These are phyloP conservation scores for Macquaria ambigua DNA, from an alignment of 2,113 vertebrate genomes.

Conservation along the genomic window DNA sequence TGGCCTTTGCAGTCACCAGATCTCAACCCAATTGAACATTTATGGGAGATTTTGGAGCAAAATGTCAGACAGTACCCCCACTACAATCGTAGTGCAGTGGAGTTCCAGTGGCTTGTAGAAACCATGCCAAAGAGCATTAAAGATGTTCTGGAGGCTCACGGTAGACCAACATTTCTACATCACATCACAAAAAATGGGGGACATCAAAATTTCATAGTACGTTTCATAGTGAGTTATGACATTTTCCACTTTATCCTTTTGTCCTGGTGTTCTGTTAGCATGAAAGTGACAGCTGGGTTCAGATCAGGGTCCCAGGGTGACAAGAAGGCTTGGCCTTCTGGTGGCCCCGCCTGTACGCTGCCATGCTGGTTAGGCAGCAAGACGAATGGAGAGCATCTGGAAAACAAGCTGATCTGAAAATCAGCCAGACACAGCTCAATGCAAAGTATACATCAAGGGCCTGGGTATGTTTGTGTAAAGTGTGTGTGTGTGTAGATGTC, in stretches of 20 bases:
- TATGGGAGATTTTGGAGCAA: background rate
- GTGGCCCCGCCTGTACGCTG: slow-evolving; percentile 5
- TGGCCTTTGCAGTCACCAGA: background rate
- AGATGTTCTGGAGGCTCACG: background rate
- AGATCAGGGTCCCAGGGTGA: slow-evolving; percentile 30
- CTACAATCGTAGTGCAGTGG: background rate
- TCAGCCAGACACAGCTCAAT: slow-evolving; percentile 29
- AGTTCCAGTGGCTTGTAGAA: background rate
- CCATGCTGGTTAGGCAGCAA: slow-evolving; percentile 42
- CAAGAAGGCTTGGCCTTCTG: slow-evolving; percentile 16
- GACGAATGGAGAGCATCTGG: slow-evolving; percentile 49
- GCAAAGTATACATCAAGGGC: background rate
- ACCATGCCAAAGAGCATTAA: background rate
- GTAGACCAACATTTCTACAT: background rate
- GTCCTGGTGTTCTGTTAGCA: background rate
- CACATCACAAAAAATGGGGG: background rate
- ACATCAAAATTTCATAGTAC: background rate
- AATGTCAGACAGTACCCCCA: background rate
- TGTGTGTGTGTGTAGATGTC: slow-evolving; percentile 18
- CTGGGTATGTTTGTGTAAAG: background rate
- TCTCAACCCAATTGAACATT: background rate
- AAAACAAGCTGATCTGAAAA: slow-evolving; percentile 48
- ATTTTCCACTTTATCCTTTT: background rate
- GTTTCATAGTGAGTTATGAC: background rate
- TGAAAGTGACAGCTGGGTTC: slow-evolving; percentile 35